phyloP scores from a whole-genome alignment of 2,797 vertebrate genomes.

The Crenuchus spilurus region DNA sequence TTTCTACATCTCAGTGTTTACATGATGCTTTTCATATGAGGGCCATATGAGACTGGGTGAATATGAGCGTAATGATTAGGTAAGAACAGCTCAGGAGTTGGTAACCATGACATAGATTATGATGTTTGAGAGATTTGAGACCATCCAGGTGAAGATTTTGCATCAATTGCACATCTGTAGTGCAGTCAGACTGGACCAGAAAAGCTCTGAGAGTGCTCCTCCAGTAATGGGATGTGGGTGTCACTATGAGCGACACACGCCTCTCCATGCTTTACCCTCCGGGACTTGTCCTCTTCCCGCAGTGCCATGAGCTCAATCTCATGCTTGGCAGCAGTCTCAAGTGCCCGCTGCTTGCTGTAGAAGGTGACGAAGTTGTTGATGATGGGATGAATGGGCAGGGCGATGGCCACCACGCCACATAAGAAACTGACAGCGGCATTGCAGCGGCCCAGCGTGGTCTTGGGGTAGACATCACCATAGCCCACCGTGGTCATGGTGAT shows the following conservation, averaged over 20 bases:
- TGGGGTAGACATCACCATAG: conserved; percentile 97
- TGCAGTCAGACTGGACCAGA: conserved; percentile 62
- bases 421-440: conserved; percentile 97
- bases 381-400: conserved; percentile 96
- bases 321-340: conserved; percentile 94
- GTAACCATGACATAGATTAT: too few relatives aligned
- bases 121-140: not conserved
- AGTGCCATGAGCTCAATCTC: conserved; percentile 94
- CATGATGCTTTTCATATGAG: too few relatives aligned
- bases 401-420: conserved; percentile 96
- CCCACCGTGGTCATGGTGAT: conserved; percentile 99
- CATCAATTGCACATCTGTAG: too few relatives aligned
- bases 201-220: conserved; percentile 60
- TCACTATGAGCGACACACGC: conserved; percentile 80
- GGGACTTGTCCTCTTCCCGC: conserved; percentile 66
- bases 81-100: too few relatives aligned
- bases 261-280: conserved; percentile 51
- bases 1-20: too few relatives aligned
- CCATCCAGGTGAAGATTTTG: not conserved
- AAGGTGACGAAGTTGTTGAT: conserved; percentile 98
- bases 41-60: not conserved
- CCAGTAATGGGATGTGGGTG: conserved; percentile 83
- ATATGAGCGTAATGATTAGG: too few relatives aligned
- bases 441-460: conserved; percentile 93
- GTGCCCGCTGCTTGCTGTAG: conserved; percentile 96